Percentiles rank a stretch among this genome's conserved stretches.
Conservation (phyloP, 2,888 invertebrate species). For the Rhagium mordax region DNA sequence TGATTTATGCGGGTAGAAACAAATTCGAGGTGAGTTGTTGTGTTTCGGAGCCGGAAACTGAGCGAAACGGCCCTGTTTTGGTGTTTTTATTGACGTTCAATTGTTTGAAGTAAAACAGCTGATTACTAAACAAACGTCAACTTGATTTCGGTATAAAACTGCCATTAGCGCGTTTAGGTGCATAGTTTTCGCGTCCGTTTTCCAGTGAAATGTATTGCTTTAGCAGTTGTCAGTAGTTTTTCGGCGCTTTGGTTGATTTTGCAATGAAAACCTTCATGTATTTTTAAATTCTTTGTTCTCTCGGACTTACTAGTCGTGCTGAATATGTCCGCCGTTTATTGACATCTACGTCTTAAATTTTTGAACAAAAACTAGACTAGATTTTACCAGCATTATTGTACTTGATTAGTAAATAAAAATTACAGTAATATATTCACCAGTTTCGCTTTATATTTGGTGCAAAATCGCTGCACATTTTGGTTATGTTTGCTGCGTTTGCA, state of each 20-base stretch:
- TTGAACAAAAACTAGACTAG: constrained; percentile 29
- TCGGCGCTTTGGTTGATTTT: background rate
- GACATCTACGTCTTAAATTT: constrained; percentile 62
- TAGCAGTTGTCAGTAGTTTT: background rate
- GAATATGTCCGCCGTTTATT: constrained; percentile 65
- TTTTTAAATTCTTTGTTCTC: constrained; percentile 52
- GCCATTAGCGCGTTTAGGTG: constrained; percentile 35
- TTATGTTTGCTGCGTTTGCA: background rate
- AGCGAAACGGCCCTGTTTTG: constrained; percentile 7
- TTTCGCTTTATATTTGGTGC: background rate
- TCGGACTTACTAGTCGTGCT: constrained; percentile 57
- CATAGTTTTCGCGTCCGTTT: constrained; percentile 38
- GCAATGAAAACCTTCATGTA: constrained; percentile 27
- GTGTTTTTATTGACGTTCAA: constrained; percentile 49
- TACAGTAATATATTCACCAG: background rate
- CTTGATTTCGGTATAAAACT: constrained; percentile 23
- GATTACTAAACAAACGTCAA: constrained; percentile 67
- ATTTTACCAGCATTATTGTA: background rate
- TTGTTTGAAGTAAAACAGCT: constrained; percentile 75
- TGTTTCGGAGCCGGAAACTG: constrained; percentile 6
- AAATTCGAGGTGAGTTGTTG: constrained; percentile 75
- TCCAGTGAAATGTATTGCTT: constrained; percentile 13
- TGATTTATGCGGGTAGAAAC: constrained; percentile 78
- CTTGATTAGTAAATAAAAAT: background rate
- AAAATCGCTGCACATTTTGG: background rate